Conservation (phyloP, 2,888 invertebrate species). For the Polymixis flavicincta region DNA sequence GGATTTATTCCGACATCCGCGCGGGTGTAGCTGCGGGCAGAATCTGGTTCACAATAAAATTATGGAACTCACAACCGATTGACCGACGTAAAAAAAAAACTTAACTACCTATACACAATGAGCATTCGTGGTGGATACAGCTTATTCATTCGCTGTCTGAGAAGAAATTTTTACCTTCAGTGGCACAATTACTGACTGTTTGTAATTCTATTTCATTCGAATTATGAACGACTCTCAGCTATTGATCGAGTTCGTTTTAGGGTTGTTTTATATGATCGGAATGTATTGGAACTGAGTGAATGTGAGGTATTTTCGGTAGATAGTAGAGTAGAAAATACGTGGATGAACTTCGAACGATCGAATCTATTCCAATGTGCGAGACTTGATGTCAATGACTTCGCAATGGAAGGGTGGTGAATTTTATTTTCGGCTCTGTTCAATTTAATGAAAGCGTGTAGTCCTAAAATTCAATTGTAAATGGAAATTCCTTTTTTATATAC, state of each 20-base stretch:
- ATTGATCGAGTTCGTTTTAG: slow-evolving; percentile 30
- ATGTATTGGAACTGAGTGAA: slow-evolving; percentile 42
- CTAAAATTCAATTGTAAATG: slow-evolving; percentile 41
- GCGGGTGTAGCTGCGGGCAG: too few relatives aligned
- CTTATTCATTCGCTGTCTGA: not conserved
- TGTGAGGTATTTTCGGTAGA: slow-evolving; percentile 38
- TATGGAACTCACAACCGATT: not conserved
- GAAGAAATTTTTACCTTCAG: not conserved
- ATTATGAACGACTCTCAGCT: slow-evolving; percentile 8
- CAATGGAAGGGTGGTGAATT: slow-evolving; percentile 23
- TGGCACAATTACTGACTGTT: not conserved
- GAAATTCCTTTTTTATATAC: slow-evolving; percentile 31
- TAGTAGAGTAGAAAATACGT: slow-evolving; percentile 43
- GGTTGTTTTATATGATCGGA: slow-evolving; percentile 37
- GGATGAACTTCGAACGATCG: slow-evolving; percentile 43
- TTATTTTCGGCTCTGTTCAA: slow-evolving; percentile 47
- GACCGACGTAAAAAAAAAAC: not conserved
- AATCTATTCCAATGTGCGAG: slow-evolving; percentile 43
- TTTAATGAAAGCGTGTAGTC: slow-evolving; percentile 43
- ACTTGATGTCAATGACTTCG: slow-evolving; percentile 51
- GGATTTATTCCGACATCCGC: too few relatives aligned
- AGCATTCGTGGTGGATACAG: not conserved
- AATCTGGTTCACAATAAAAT: not conserved
- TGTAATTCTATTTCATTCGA: slow-evolving; percentile 15
- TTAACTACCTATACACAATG: not conserved